Evolutionary conservation across 1,140 invertebrate genomes (phyloP).

Genomic region (Hylyphantes graminicola): DNA sequence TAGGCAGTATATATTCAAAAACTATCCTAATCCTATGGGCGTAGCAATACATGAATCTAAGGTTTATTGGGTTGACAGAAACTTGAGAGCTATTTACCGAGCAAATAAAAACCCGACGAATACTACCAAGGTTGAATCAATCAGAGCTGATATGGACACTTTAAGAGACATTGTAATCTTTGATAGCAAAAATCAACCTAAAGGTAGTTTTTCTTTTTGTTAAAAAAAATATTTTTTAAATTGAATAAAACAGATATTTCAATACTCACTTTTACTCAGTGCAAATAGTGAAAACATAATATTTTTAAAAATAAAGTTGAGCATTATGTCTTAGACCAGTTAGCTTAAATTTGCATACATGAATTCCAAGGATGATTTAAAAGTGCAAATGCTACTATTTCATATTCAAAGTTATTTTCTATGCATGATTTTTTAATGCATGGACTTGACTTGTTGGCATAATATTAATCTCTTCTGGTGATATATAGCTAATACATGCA

Average conservation of each 20-base stretch:
- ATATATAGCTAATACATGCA: too few species aligned
- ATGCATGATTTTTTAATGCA: too few species aligned
- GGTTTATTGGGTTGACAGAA: constrained; percentile 97
- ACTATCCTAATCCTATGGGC: constrained; percentile 95
- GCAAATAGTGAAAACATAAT: not conserved
- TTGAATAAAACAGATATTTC: not conserved
- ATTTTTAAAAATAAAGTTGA: too few species aligned
- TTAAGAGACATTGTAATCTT: constrained; percentile 91
- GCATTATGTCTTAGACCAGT: too few species aligned
- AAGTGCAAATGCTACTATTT: too few species aligned
- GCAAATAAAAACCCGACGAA: constrained; percentile 63
- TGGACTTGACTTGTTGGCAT: too few species aligned
- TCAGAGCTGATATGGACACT: constrained; percentile 85
- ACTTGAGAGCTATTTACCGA: constrained; percentile 86
- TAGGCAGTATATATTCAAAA: constrained; percentile 80
- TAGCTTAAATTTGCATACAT: too few species aligned
- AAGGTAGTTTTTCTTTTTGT: constrained; percentile 61
- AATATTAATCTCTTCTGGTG: too few species aligned
- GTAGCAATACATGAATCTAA: constrained; percentile 82
- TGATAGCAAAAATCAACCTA: constrained; percentile 86
- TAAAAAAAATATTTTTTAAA: not conserved
- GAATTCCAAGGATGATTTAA: too few species aligned
- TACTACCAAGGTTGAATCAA: constrained; percentile 71
- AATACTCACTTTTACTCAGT: not conserved
- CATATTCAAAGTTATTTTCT: too few species aligned